A percentile compares a stretch with the other conserved stretches of the same genome.
phyloP scores from a whole-genome alignment of 2,888 invertebrate species.

The Eupeodes latifasciatus region DNA sequence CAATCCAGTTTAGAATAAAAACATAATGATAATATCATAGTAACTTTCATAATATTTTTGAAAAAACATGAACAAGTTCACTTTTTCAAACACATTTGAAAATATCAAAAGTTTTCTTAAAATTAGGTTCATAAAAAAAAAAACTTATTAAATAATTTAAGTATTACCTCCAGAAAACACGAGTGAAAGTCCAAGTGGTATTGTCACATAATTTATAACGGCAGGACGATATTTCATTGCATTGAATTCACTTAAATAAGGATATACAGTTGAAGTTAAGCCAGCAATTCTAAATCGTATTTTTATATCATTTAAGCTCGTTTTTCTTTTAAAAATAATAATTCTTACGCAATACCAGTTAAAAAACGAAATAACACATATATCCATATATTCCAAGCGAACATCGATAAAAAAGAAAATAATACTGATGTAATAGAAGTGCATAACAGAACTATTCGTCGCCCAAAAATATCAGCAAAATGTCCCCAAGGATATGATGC shows the following conservation, averaged over 20 bases:
- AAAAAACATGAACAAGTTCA: too few relatives aligned
- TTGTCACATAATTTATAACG: slow-evolving; percentile 81
- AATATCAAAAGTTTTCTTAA: too few relatives aligned
- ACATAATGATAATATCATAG: too few relatives aligned
- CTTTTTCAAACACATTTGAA: too few relatives aligned
- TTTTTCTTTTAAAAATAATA: not conserved
- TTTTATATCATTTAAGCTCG: not conserved
- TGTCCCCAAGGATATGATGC: slow-evolving; percentile 87
- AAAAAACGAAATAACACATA: slow-evolving; percentile 85
- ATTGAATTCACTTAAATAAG: slow-evolving; percentile 84
- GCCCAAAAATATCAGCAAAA: slow-evolving; percentile 86
- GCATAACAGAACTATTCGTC: slow-evolving; percentile 85
- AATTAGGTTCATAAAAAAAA: too few relatives aligned
- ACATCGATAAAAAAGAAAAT: slow-evolving; percentile 85
- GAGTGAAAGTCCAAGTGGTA: not conserved
- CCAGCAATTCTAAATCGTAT: slow-evolving; percentile 83
- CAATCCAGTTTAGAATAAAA: too few relatives aligned
- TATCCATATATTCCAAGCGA: slow-evolving; percentile 85
- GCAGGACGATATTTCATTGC: slow-evolving; percentile 81
- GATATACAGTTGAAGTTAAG: slow-evolving; percentile 83
- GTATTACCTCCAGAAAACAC: not conserved
- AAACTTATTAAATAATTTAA: too few relatives aligned
- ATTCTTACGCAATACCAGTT: slow-evolving; percentile 85
- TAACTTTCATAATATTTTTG: too few relatives aligned
- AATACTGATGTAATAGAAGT: slow-evolving; percentile 84